Evolutionary conservation across 1,140 invertebrate genomes (phyloP).

Genomic region (Ooceraea biroi): DNA sequence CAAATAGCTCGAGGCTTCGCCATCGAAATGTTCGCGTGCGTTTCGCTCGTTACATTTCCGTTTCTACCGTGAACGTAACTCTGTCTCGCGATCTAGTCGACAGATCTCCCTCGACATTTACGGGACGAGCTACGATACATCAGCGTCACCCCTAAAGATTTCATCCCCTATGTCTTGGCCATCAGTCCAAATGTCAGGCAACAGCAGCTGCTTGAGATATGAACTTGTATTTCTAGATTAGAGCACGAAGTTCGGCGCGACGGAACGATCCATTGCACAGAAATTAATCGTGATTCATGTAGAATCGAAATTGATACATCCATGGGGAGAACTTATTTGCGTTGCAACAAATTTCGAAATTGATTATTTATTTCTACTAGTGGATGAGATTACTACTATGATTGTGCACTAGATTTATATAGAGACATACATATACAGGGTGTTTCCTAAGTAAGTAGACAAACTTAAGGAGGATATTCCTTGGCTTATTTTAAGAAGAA

Average conservation of each 20-base stretch:
- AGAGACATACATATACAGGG: too few relatives aligned
- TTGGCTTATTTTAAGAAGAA: too few relatives aligned
- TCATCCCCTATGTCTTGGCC: constrained; percentile 32
- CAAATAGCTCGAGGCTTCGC: constrained; percentile 2
- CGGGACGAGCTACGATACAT: constrained; percentile 50
- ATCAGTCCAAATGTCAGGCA: constrained; percentile 47
- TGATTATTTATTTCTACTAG: neutral
- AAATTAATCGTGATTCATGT: constrained; percentile 39
- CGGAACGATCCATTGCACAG: neutral
- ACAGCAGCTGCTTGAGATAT: constrained; percentile 44
- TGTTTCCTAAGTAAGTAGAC: too few relatives aligned
- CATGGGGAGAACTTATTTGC: neutral
- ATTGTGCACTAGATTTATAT: too few relatives aligned
- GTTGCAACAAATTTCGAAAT: neutral
- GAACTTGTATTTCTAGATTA: constrained; percentile 58
- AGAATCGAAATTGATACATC: neutral
- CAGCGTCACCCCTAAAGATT: constrained; percentile 57
- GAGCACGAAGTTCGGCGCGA: constrained; percentile 5
- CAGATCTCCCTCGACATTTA: constrained; percentile 54
- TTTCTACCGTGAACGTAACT: constrained; percentile 12
- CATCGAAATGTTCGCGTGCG: neutral
- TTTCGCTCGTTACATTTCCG: constrained; percentile 41
- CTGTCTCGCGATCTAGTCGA: constrained; percentile 41
- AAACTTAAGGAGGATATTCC: too few relatives aligned
- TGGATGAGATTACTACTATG: neutral